Percentiles rank a stretch among this genome's conserved stretches.
Evolutionary conservation across 2,797 vertebrate species (phyloP).

Genomic region (Simalia tracyae): DNA sequence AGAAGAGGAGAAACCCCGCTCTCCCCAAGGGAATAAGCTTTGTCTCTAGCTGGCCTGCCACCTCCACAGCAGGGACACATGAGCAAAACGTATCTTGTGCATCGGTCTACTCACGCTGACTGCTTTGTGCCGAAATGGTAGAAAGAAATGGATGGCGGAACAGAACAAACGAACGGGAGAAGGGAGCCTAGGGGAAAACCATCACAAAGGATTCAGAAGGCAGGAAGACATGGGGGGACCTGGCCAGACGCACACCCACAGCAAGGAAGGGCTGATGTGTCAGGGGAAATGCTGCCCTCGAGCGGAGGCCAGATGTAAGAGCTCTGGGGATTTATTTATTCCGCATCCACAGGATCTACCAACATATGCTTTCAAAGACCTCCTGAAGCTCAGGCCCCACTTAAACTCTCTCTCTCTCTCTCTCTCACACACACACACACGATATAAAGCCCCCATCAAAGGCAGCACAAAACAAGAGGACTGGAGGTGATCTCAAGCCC

Average conservation of each 20-base stretch:
- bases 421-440: not conserved
- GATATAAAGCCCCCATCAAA: no score
- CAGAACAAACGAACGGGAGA: not conserved
- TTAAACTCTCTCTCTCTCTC: not conserved
- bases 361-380: not conserved
- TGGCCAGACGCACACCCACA: no score
- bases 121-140: not conserved
- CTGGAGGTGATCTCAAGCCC: no score
- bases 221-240: accelerated
- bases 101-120: no score
- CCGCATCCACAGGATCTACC: no score
- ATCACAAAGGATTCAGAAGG: not conserved
- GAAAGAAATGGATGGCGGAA: no score
- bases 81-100: not conserved
- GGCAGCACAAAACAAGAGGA: no score
- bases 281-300: conserved; percentile 57
- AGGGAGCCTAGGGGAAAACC: not conserved
- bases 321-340: not conserved
- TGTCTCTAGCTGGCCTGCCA: no score
- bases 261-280: accelerated
- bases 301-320: conserved; percentile 43
- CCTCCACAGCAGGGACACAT: not conserved
- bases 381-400: not conserved
- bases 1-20: not conserved
- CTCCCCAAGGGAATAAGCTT: no score